Evolutionary conservation across 2,888 invertebrate genomes (phyloP), one percentile per base, ranked within the genome.

Genomic region (Lepetodrilus schrolli): DNA sequence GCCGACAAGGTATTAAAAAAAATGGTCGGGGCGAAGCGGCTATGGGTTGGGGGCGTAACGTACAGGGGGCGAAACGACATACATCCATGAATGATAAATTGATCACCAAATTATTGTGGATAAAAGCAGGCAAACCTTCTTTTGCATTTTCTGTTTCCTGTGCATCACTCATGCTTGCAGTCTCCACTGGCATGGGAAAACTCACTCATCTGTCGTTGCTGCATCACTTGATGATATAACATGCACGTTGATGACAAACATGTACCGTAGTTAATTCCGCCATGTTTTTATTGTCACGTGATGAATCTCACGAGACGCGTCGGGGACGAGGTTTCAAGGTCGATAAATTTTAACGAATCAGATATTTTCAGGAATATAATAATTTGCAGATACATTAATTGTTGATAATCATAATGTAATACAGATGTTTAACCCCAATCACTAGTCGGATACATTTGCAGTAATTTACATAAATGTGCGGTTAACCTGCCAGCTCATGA

Each of bases 61-160:
- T n/a, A n/a, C n/a, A n/a, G n/a, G n/a, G n/a, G n/a, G n/a, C n/a
- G n/a, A n/a, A n/a, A n/a, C n/a, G n/a, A n/a, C n/a, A n/a, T n/a
- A n/a, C n/a, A n/a, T n/a, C n/a, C n/a, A n/a, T n/a, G n/a, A n/a
- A n/a, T n/a, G n/a, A n/a, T n/a, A n/a, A n/a, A n/a, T n/a, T n/a
- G n/a, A n/a, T 17, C 3, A 17, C 3, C 8, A 8, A 2, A 4
- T 13, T 8, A 7, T 2, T 3, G 47, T 47, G 47, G 3, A 47
- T 47, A 17, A 48, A 48, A 48, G 1, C 5, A 4, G 1, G 8
- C 20, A n/a, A 43, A 8, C 34, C 49, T 21, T 70, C 70, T 50
- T 70, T 49, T 70, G 36, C 70, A 36, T 48, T 48, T 34, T 70
- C 70, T 10, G 49, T 50, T 20, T 30, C 70, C 30, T 70, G 70